Conservation (phyloP, 2,888 invertebrate species). For the Stenurella melanura region DNA sequence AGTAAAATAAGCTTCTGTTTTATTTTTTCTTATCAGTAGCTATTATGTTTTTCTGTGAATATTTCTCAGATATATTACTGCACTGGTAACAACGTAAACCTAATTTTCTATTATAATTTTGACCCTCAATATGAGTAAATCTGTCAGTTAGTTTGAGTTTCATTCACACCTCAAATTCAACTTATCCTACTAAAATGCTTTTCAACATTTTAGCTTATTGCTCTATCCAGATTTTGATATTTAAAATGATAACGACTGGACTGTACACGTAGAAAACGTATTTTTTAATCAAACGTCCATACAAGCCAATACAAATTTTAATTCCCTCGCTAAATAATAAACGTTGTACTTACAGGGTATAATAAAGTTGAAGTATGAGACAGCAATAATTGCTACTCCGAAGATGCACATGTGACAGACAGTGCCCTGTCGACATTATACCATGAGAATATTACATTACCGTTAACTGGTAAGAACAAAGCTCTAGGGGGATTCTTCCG, state of each 20-base stretch:
- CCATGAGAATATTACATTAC: constrained; percentile 16
- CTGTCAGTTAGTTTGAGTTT: too few relatives aligned
- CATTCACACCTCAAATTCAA: too few relatives aligned
- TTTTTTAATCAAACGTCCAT: not conserved
- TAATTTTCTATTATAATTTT: too few relatives aligned
- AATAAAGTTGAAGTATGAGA: not conserved
- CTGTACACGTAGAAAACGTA: not conserved
- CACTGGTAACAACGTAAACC: too few relatives aligned
- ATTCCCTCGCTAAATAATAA: not conserved
- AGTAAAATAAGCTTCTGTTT: too few relatives aligned
- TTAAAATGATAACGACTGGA: not conserved
- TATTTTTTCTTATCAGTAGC: too few relatives aligned
- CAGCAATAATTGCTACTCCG: constrained; percentile 12
- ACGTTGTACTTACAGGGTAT: not conserved
- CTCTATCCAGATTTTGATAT: not conserved
- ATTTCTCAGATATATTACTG: too few relatives aligned
- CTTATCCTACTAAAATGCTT: too few relatives aligned
- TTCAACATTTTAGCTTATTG: too few relatives aligned
- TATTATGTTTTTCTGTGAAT: too few relatives aligned
- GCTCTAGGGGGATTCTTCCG: constrained; percentile 21
- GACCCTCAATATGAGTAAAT: too few relatives aligned
- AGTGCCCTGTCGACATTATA: constrained; percentile 12
- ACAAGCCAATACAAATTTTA: not conserved
- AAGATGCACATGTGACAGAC: constrained; percentile 4
- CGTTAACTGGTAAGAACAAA: constrained; percentile 17